These are phyloP conservation scores for Arctopsyche grandis DNA, from an alignment of 1,140 invertebrate species.

Conservation along the genomic window DNA sequence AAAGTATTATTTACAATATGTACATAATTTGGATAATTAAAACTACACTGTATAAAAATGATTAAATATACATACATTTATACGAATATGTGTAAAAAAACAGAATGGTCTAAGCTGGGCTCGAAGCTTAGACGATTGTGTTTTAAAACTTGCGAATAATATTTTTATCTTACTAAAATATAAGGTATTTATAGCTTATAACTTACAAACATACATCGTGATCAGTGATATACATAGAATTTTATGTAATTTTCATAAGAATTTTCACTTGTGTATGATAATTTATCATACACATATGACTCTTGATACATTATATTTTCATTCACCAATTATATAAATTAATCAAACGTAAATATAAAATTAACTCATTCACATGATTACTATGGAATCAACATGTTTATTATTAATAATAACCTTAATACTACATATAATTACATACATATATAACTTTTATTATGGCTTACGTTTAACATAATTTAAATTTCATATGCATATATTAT, in stretches of 20 bases:
- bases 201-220: not conserved
- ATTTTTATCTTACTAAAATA: not conserved
- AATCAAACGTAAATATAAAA: too few relatives aligned
- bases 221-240: not conserved
- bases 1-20: constrained; percentile 29
- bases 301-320: not conserved
- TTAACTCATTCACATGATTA: too few relatives aligned
- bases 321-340: not conserved
- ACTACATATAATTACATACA: too few relatives aligned
- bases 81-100: constrained; percentile 19
- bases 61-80: too few relatives aligned
- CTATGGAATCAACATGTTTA: too few relatives aligned
- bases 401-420: too few relatives aligned
- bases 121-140: constrained; percentile 40
- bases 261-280: not conserved
- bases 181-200: constrained; percentile 1
- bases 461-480: too few relatives aligned
- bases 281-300: not conserved
- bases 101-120: constrained; percentile 40
- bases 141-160: not conserved
- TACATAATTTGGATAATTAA: constrained; percentile 19
- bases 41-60: too few relatives aligned
- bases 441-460: too few relatives aligned
- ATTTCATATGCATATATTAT: too few relatives aligned
- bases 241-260: constrained; percentile 11